Base-by-base conservation (phyloP, 2,888 invertebrate genomes). In the Daptonema setosum region DNA sequence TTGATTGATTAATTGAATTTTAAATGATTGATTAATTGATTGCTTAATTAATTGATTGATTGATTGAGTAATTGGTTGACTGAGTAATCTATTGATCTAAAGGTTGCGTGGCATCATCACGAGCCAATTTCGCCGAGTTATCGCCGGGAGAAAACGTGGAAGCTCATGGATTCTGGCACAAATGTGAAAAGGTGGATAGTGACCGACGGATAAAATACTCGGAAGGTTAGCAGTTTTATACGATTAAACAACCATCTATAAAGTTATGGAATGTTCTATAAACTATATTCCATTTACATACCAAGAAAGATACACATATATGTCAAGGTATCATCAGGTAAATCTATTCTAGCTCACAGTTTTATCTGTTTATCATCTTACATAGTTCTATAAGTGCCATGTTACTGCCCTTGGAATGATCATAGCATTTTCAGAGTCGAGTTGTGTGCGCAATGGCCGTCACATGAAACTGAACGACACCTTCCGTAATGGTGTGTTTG, bases 111-210 rank as follows among this genome's bases (percentile, higher is more conserved):
- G 63, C 57, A 25, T 54, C 57, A 25, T 50, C 55, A 17, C 59
- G 63, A n/a, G 52, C 63, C 2, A 60, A 61, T 54, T 55, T 60
- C 35, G 60, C 62, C 30, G 56, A 59, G 25, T 62, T 63, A 43
- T 41, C 56, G 24, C 59, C 63, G 41, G 62, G 60, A 22, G 52
- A 60, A 24, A 61, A 53, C 8, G 28, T 62, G n/a, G 58, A 61
- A 14, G 60, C 58, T 11, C 51, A 63, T 48, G 63, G 62, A 14
- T 63, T 59, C 56, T 62, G 62, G 63, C 61, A 60, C 57, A 60
- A 62, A 51, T 63, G 63, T 28, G 52, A 59, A n/a, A n/a, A n/a
- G n/a, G n/a, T n/a, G 43, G 55, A 56, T 5, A n/a, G 5, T 22
- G 47, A 22, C n/a, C 11, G n/a, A 5, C 5, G 5, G 5, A 47